Percentiles rank a stretch among this genome's conserved stretches.
Conservation (phyloP, 2,888 invertebrate species). For the Cheilosia grossa region DNA sequence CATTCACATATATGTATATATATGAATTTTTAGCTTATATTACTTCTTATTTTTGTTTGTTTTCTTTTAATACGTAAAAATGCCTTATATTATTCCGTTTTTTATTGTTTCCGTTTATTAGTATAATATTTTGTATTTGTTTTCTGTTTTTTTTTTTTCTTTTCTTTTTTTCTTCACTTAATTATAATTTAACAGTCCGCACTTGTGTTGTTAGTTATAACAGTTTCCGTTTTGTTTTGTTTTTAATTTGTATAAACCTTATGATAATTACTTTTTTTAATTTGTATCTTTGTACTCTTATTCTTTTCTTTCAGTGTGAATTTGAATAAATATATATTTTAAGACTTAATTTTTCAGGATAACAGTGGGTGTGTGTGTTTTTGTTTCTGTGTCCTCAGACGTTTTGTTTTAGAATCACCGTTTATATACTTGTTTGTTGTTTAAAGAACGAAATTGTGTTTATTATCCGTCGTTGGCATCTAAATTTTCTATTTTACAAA, state of each 20-base stretch:
- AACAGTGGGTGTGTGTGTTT: constrained; percentile 75
- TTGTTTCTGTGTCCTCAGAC: constrained; percentile 69
- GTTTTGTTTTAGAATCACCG: constrained; percentile 69
- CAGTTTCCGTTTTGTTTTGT: constrained; percentile 47
- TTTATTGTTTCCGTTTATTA: constrained; percentile 78
- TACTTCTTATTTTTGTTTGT: constrained; percentile 46
- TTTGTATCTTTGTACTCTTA: constrained; percentile 73
- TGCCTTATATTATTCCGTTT: constrained; percentile 78
- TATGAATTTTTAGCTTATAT: constrained; percentile 71
- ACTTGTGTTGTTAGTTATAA: constrained; percentile 66
- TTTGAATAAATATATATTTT: constrained; percentile 72
- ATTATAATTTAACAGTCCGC: constrained; percentile 67
- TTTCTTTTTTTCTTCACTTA: constrained; percentile 52
- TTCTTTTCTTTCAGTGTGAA: constrained; percentile 75
- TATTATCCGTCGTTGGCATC: constrained; percentile 65
- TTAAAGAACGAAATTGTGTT: constrained; percentile 41
- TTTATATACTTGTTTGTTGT: constrained; percentile 34
- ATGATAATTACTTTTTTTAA: constrained; percentile 72
- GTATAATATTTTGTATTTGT: constrained; percentile 78
- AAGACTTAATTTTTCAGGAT: constrained; percentile 71
- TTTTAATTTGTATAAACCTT: constrained; percentile 70
- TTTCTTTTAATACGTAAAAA: constrained; percentile 75
- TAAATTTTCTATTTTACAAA: constrained; percentile 33
- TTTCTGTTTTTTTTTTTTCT: constrained; percentile 59
- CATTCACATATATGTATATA: constrained; percentile 75